phyloP scores from a whole-genome alignment of 2,888 invertebrate genomes.

The Drosophila algonquin region DNA sequence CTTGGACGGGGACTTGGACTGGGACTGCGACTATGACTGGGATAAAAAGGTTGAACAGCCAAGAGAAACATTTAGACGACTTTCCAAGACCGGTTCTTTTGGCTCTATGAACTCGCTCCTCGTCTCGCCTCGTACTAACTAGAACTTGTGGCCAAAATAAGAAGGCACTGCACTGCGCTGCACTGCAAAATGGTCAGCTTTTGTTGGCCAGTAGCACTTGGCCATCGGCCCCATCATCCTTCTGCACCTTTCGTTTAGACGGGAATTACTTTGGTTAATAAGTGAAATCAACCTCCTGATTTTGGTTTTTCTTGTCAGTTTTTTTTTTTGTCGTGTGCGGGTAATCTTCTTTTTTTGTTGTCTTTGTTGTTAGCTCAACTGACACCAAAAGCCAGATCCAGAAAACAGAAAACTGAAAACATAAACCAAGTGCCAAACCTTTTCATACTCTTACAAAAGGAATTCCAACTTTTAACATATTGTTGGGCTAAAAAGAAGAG shows the following conservation, averaged over 20 bases:
- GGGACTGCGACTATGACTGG: slow-evolving; percentile 7
- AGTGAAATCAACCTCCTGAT: background rate
- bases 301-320: slow-evolving; percentile 5
- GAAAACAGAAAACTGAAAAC: background rate
- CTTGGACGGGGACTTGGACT: slow-evolving; percentile 20
- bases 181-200: slow-evolving; percentile 21
- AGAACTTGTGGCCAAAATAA: slow-evolving; percentile 37
- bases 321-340: background rate
- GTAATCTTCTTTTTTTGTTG: slow-evolving; percentile 1
- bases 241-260: slow-evolving; percentile 14
- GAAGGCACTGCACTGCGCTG: slow-evolving; percentile 7
- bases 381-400: background rate
- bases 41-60: slow-evolving; percentile 33
- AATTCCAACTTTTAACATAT: background rate
- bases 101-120: slow-evolving; percentile 51
- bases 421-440: background rate
- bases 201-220: slow-evolving; percentile 30
- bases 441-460: background rate
- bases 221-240: slow-evolving; percentile 23
- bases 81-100: slow-evolving; percentile 71
- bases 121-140: slow-evolving; percentile 28
- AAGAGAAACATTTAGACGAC: slow-evolving; percentile 56
- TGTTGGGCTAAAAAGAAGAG: background rate
- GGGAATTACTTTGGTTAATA: slow-evolving; percentile 17
- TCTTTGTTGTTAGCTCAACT: slow-evolving; percentile 7